Evolutionary conservation across 37 sponge, comb jelly and placozoan genomes (phyloP).

Genomic region (Spongilla lacustris): DNA sequence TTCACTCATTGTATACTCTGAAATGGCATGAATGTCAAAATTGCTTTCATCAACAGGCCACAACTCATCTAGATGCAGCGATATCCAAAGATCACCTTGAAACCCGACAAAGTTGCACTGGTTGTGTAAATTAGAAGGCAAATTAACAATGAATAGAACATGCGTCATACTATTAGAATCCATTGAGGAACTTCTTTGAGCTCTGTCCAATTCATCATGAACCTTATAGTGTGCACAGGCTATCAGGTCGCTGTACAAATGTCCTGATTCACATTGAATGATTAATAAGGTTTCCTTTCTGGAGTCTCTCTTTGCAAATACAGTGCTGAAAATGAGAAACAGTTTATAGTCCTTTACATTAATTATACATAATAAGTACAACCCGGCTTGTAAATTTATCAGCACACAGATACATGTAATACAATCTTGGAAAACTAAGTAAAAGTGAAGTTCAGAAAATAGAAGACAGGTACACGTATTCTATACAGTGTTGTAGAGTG

Average conservation of each 20-base stretch:
- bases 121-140: conserved; percentile 16
- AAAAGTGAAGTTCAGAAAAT: too few species aligned
- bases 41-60: conserved; percentile 17
- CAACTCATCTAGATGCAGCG: conserved; percentile 81
- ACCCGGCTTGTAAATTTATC: too few species aligned
- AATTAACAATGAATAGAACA: conserved; percentile 66
- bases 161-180: conserved; percentile 19
- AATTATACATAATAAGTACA: too few species aligned
- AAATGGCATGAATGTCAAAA: conserved; percentile 8
- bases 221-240: conserved; percentile 83
- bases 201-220: conserved; percentile 25
- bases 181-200: too few species aligned
- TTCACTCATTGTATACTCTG: conserved; percentile 33
- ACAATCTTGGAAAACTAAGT: too few species aligned
- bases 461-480: too few species aligned
- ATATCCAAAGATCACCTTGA: conserved; percentile 79
- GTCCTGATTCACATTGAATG: conserved; percentile 87
- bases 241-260: conserved; percentile 76
- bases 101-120: conserved; percentile 60
- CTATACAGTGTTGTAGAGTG: too few species aligned
- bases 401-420: too few species aligned
- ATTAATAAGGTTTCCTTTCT: conserved; percentile 34
- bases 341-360: too few species aligned
- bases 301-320: too few species aligned
- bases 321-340: too few species aligned